Conservation (phyloP, 1,140 invertebrate genomes). For the Panulirus ornatus region DNA sequence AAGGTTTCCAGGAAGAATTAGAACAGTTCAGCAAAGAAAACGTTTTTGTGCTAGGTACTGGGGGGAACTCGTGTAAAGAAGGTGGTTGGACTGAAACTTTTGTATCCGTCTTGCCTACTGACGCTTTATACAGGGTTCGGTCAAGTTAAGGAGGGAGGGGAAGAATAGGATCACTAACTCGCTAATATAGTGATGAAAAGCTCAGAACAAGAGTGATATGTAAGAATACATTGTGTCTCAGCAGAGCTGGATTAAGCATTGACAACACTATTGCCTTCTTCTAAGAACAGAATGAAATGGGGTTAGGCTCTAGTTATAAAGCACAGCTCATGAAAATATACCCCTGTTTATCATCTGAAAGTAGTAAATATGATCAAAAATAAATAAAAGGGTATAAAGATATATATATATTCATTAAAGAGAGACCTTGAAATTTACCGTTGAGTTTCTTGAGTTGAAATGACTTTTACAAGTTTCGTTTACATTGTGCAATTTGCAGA, state of each 20-base stretch:
- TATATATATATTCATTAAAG: no score
- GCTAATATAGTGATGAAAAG: no score
- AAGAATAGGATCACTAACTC: slow-evolving; percentile 1
- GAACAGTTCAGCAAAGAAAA: not conserved
- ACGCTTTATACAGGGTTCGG: not conserved
- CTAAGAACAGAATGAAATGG: not conserved
- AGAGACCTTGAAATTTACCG: no score
- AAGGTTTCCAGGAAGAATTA: not conserved
- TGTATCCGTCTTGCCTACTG: not conserved
- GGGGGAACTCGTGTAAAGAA: not conserved
- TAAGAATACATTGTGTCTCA: no score
- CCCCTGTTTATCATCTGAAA: not conserved
- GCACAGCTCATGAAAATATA: not conserved
- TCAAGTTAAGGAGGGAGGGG: not conserved
- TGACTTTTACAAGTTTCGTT: no score
- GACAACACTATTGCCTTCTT: not conserved
- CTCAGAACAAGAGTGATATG: no score
- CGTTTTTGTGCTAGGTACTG: not conserved
- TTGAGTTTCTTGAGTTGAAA: no score
- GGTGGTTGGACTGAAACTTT: not conserved
- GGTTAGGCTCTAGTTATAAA: not conserved
- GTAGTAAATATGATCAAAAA: not conserved
- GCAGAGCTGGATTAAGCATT: not conserved
- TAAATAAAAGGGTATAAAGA: no score
- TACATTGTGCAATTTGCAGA: no score